These are phyloP conservation scores for Eublepharis macularius DNA, from an alignment of 2,113 vertebrate species.

Conservation along the genomic window DNA sequence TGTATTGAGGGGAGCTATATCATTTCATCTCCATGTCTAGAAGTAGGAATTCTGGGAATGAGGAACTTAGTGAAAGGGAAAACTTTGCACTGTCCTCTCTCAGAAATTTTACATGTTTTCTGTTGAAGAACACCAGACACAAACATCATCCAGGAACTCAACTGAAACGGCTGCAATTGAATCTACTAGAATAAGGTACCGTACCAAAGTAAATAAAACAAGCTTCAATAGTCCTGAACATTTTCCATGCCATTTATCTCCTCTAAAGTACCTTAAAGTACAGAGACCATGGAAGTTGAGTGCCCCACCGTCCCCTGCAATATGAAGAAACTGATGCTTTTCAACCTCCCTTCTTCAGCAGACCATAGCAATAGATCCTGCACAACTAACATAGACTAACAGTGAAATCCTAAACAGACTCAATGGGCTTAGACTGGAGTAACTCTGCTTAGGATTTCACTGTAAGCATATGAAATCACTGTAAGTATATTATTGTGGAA, in stretches of 20 bases:
- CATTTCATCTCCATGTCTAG: background rate
- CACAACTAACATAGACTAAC: background rate
- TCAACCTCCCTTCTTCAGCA: too few species aligned
- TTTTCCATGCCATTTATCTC: background rate
- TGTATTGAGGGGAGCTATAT: background rate
- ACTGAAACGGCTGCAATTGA: background rate
- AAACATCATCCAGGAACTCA: background rate
- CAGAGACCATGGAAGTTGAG: background rate
- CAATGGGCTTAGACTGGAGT: too few species aligned
- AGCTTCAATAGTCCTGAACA: background rate
- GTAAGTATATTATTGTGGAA: too few species aligned
- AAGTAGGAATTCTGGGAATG: background rate
- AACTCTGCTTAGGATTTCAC: too few species aligned
- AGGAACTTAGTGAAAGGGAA: background rate
- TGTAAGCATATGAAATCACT: too few species aligned
- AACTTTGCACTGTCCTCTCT: background rate
- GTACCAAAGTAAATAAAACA: background rate
- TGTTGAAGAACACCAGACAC: background rate
- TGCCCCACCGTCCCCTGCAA: background rate
- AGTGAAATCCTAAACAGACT: too few species aligned
- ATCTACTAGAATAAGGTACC: background rate
- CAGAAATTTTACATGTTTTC: background rate
- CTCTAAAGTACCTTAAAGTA: background rate
- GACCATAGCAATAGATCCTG: background rate
- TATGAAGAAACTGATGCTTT: background rate